Evolutionary conservation across 2,888 invertebrate genomes (phyloP).

Genomic region (Campaea margaritaria): DNA sequence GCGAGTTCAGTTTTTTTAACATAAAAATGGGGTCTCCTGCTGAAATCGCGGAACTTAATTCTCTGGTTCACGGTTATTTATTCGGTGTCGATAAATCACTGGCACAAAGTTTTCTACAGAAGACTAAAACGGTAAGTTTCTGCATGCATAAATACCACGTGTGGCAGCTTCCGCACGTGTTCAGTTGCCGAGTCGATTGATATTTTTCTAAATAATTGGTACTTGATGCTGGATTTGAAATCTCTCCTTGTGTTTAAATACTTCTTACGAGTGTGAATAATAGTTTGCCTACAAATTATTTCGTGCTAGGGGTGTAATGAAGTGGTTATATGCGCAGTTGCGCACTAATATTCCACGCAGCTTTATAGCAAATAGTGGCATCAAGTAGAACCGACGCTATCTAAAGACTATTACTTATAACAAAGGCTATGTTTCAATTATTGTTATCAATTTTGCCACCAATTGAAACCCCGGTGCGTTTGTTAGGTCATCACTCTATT

Average conservation of each 20-base stretch:
- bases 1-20: slow-evolving; percentile 5
- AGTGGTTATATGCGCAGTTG: neutral
- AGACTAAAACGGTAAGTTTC: slow-evolving; percentile 89
- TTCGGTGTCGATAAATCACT: slow-evolving; percentile 86
- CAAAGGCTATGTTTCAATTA: neutral
- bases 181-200: slow-evolving; percentile 22
- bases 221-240: neutral
- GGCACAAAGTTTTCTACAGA: slow-evolving; percentile 88
- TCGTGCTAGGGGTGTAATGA: neutral
- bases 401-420: no score
- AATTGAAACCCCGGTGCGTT: neutral
- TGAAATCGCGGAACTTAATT: slow-evolving; percentile 67
- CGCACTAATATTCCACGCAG: neutral
- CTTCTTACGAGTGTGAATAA: no score
- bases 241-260: neutral
- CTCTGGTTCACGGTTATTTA: slow-evolving; percentile 88
- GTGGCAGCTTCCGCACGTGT: slow-evolving; percentile 68
- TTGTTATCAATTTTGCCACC: neutral
- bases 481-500: neutral
- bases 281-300: no score
- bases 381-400: no score
- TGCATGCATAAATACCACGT: slow-evolving; percentile 65
- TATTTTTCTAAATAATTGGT: neutral
- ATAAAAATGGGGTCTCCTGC: slow-evolving; percentile 65
- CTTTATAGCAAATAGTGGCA: no score